Percentiles rank a stretch among this genome's conserved stretches.
Conservation (phyloP, 2,797 vertebrate genomes). For the Karalla daura region DNA sequence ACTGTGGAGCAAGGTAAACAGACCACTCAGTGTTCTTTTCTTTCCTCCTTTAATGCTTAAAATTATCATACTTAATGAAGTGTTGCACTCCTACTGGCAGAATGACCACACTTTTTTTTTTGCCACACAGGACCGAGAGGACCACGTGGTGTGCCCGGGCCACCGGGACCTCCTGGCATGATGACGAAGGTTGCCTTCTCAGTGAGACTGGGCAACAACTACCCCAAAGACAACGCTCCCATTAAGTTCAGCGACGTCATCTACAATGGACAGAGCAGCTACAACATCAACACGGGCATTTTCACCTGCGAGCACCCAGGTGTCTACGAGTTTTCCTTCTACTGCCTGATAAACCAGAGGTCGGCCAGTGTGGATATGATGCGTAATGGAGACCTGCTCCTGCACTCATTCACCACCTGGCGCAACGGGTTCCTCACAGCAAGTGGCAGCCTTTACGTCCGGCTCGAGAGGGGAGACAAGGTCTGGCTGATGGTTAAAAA, state of each 20-base stretch:
- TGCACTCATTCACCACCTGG: constrained; percentile 66
- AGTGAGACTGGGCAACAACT: constrained; percentile 37
- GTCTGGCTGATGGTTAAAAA: constrained; percentile 55
- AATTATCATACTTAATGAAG: too few species aligned
- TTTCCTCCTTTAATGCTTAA: too few species aligned
- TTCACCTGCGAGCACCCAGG: constrained; percentile 68
- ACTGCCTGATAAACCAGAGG: constrained; percentile 31
- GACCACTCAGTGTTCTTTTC: too few species aligned
- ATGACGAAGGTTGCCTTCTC: constrained; percentile 43
- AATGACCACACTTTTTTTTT: neutral
- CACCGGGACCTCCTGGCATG: neutral
- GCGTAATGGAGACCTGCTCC: constrained; percentile 22
- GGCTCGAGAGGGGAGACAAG: constrained; percentile 38
- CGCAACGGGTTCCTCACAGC: constrained; percentile 23
- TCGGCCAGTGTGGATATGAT: constrained; percentile 44
- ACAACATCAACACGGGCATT: constrained; percentile 39
- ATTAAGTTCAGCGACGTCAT: constrained; percentile 58
- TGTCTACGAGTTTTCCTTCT: constrained; percentile 75
- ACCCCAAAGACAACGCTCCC: neutral
- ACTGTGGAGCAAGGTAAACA: too few species aligned
- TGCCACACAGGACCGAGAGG: constrained; percentile 32
- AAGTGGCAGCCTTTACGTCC: constrained; percentile 52
- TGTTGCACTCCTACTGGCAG: neutral
- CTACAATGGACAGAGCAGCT: constrained; percentile 71
- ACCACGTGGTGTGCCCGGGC: constrained; percentile 1